These are phyloP conservation scores for Theonella swinhoei DNA, from an alignment of 37 sponge, comb jelly and placozoan species.

Conservation along the genomic window DNA sequence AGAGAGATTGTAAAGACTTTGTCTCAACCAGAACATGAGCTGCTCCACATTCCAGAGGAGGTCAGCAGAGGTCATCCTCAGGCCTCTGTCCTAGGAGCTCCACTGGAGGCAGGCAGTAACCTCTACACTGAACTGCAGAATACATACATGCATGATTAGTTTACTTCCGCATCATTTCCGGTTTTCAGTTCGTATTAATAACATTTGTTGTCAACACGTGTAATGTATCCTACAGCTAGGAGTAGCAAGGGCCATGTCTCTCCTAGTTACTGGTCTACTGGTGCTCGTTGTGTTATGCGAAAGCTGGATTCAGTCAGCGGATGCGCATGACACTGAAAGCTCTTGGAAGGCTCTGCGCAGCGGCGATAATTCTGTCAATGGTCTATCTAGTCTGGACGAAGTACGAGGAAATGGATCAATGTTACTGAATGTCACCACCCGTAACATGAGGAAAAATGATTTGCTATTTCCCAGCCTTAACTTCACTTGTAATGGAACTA, in stretches of 20 bases:
- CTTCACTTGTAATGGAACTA: slow-evolving; percentile 1
- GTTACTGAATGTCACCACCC: neutral
- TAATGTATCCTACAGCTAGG: too few relatives aligned
- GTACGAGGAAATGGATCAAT: neutral
- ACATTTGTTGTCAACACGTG: too few relatives aligned
- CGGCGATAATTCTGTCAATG: too few relatives aligned
- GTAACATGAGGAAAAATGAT: neutral
- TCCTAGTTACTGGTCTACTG: too few relatives aligned
- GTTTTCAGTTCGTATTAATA: neutral
- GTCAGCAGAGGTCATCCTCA: slow-evolving; percentile 9
- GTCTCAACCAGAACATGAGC: slow-evolving; percentile 8
- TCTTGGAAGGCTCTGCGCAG: too few relatives aligned
- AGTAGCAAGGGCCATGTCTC: too few relatives aligned
- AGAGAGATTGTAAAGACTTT: slow-evolving; percentile 22
- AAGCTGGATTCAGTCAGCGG: too few relatives aligned
- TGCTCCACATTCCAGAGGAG: slow-evolving; percentile 33
- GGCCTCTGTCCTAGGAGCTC: slow-evolving; percentile 42
- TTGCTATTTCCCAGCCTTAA: neutral
- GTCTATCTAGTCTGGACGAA: neutral
- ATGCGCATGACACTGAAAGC: too few relatives aligned
- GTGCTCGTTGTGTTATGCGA: too few relatives aligned
- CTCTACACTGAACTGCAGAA: slow-evolving; percentile 59
- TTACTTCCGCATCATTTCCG: neutral
- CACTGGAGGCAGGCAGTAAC: slow-evolving; percentile 36
- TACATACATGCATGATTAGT: slow-evolving; percentile 15